Conservation (phyloP, 2,888 invertebrate genomes). For the Achlya flavicornis region DNA sequence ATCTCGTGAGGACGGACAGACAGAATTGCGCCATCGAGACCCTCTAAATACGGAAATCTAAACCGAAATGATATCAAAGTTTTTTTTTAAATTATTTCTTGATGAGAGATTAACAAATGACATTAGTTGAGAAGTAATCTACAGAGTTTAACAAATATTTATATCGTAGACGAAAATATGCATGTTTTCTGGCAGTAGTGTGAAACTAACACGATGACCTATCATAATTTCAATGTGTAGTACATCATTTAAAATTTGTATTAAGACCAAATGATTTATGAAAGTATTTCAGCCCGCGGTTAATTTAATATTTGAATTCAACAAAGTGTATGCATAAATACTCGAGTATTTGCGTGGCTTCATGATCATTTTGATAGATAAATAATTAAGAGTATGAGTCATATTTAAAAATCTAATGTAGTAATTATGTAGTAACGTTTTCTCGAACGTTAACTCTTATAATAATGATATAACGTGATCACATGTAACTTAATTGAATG, state of each 20-base stretch:
- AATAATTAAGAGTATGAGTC: too few relatives aligned
- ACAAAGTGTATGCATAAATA: not conserved
- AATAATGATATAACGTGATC: too few relatives aligned
- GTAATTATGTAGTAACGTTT: too few relatives aligned
- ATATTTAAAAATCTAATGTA: too few relatives aligned
- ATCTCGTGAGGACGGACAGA: too few relatives aligned
- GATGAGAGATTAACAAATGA: not conserved
- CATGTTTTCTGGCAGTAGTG: constrained; percentile 3
- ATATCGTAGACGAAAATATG: constrained; percentile 4
- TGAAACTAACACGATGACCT: not conserved
- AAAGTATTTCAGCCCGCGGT: not conserved
- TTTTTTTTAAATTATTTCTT: not conserved
- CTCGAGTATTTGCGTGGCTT: not conserved
- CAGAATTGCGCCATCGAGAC: not conserved
- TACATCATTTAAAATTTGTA: not conserved
- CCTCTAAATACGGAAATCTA: not conserved
- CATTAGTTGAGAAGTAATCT: not conserved
- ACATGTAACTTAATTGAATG: too few relatives aligned
- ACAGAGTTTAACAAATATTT: not conserved
- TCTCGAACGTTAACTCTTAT: too few relatives aligned
- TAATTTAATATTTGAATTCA: not conserved
- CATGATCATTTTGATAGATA: not conserved
- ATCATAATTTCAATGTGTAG: not conserved
- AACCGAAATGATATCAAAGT: not conserved
- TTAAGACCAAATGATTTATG: not conserved